Conservation (phyloP, 2,113 vertebrate genomes). For the Oxygymnocypris stewartii region DNA sequence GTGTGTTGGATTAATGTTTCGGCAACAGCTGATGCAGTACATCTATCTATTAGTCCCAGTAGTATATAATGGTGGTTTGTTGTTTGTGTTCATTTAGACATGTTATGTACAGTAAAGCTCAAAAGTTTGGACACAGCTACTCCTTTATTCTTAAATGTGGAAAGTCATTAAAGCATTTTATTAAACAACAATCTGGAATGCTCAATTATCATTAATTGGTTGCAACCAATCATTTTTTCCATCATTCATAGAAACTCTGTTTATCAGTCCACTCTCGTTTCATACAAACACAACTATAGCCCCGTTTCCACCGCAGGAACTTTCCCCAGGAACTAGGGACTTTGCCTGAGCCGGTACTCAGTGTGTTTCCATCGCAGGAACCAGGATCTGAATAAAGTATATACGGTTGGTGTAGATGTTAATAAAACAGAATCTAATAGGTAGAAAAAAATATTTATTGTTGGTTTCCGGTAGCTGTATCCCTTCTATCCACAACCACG, state of each 20-base stretch:
- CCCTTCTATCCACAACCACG: too few relatives aligned
- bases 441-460: too few relatives aligned
- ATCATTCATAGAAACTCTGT: not conserved
- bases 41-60: not conserved
- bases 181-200: too few relatives aligned
- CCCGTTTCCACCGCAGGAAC: too few relatives aligned
- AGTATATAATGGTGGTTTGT: not conserved
- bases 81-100: not conserved
- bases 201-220: too few relatives aligned
- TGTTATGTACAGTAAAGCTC: not conserved
- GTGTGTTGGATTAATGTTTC: not conserved
- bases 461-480: too few relatives aligned
- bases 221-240: not conserved
- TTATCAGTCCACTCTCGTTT: not conserved
- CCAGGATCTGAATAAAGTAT: too few relatives aligned
- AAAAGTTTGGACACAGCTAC: slow-evolving; percentile 1
- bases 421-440: too few relatives aligned
- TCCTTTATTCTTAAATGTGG: not conserved
- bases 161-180: not conserved
- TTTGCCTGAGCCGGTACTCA: too few relatives aligned
- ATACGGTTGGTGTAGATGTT: too few relatives aligned
- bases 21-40: not conserved
- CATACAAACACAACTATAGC: not conserved
- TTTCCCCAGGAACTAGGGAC: too few relatives aligned
- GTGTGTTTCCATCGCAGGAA: too few relatives aligned